These are phyloP conservation scores for Alfaro cultratus DNA, from an alignment of 2,797 vertebrate species.

Conservation along the genomic window DNA sequence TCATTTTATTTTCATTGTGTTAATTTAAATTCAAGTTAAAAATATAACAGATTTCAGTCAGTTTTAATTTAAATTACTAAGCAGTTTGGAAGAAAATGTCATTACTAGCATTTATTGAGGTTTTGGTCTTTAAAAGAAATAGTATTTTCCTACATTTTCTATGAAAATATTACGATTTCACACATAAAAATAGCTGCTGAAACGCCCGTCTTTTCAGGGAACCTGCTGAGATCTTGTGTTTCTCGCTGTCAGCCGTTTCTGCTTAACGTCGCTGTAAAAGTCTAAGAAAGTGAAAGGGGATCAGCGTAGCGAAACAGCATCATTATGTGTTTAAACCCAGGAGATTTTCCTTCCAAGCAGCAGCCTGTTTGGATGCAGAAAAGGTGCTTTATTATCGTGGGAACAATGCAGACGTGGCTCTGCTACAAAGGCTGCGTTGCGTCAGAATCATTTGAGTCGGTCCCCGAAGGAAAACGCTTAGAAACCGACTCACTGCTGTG, in stretches of 20 bases:
- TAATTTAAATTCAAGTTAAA: background rate
- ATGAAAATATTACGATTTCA: background rate
- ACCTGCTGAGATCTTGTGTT: background rate
- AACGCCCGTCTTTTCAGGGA: background rate
- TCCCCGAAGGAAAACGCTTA: slow-evolving; percentile 4
- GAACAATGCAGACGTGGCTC: slow-evolving; percentile 1
- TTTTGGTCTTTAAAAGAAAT: background rate
- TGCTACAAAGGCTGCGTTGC: slow-evolving; percentile 11
- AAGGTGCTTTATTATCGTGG: background rate
- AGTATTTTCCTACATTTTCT: background rate
- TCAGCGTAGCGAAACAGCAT: background rate
- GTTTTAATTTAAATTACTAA: background rate
- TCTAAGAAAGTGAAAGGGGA: background rate
- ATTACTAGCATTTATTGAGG: background rate
- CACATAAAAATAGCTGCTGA: background rate
- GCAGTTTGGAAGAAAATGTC: background rate
- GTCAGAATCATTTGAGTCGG: background rate
- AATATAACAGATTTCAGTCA: background rate
- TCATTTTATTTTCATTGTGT: background rate
- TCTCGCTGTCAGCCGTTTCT: background rate
- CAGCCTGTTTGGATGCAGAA: slow-evolving; percentile 8
- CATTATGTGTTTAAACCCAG: background rate
- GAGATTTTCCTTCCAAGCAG: background rate
- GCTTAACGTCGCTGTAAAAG: background rate
- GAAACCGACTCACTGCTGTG: background rate